Conservation (phyloP, 2,113 vertebrate species). For the Callocephalon fimbriatum region DNA sequence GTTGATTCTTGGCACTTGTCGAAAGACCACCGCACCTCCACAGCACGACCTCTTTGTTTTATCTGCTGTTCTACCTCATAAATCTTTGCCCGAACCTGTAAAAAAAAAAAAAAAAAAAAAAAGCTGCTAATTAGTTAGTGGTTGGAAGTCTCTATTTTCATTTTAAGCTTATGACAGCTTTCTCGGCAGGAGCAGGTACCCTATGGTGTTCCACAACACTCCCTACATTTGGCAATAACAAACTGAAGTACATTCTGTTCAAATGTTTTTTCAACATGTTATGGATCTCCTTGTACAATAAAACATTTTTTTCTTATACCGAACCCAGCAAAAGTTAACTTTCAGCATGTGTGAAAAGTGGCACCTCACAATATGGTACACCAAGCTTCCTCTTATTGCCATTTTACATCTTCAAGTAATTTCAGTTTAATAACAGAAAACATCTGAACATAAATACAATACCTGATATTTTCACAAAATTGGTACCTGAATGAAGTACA, state of each 20-base stretch:
- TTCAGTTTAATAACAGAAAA: neutral
- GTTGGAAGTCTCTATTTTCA: neutral
- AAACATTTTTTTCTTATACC: neutral
- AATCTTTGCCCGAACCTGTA: constrained; percentile 80
- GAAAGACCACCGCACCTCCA: constrained; percentile 82
- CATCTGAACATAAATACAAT: neutral
- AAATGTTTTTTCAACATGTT: neutral
- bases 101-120: neutral
- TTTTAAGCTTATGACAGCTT: neutral
- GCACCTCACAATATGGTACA: neutral
- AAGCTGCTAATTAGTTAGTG: neutral
- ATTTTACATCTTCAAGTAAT: neutral
- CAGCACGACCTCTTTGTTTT: constrained; percentile 79
- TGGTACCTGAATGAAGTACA: neutral
- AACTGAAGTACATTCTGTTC: neutral
- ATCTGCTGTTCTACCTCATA: constrained; percentile 82
- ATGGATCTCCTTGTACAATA: neutral
- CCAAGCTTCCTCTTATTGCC: neutral
- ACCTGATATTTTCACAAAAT: neutral
- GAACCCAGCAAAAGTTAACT: neutral
- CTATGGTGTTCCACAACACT: neutral
- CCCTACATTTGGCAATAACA: neutral
- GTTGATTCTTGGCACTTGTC: constrained; percentile 83
- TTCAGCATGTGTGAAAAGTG: neutral
- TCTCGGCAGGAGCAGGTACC: neutral